Conservation (phyloP, 1,140 invertebrate species). For the Brachionus asplanchnoidis region DNA sequence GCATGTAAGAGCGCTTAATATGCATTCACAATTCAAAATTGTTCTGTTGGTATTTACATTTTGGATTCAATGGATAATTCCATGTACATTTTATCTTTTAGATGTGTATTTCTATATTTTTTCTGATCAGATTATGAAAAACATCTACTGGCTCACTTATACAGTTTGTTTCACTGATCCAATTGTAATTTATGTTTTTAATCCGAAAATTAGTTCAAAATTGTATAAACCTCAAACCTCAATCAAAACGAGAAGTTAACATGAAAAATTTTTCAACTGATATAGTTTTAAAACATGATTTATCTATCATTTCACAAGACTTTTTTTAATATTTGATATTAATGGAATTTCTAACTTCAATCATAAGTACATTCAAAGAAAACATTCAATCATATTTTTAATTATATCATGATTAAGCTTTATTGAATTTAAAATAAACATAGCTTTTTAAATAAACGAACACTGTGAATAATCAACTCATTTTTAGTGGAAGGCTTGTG, state of each 20-base stretch:
- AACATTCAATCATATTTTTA: too few relatives aligned
- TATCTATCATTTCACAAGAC: too few relatives aligned
- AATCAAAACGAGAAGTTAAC: not conserved
- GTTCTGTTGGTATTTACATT: slow-evolving; percentile 19
- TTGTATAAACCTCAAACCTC: not conserved
- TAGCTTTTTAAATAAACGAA: too few relatives aligned
- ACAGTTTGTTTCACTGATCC: not conserved
- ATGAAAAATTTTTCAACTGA: too few relatives aligned
- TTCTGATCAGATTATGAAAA: not conserved
- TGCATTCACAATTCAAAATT: not conserved
- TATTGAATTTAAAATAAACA: too few relatives aligned
- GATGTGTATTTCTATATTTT: not conserved
- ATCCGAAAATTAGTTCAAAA: not conserved
- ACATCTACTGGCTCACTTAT: not conserved
- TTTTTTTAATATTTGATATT: too few relatives aligned
- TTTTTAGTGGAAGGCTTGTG: too few relatives aligned
- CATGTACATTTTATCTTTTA: not conserved
- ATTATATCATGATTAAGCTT: too few relatives aligned
- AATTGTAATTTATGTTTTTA: not conserved
- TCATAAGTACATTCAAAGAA: too few relatives aligned
- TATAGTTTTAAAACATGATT: too few relatives aligned
- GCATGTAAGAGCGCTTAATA: not conserved
- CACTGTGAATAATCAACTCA: too few relatives aligned
- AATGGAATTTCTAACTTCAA: too few relatives aligned
- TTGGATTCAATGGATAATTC: not conserved